Evolutionary conservation across 2,797 vertebrate species (phyloP), one percentile per base, ranked within the genome.

Genomic region (Lerista edwardsae): DNA sequence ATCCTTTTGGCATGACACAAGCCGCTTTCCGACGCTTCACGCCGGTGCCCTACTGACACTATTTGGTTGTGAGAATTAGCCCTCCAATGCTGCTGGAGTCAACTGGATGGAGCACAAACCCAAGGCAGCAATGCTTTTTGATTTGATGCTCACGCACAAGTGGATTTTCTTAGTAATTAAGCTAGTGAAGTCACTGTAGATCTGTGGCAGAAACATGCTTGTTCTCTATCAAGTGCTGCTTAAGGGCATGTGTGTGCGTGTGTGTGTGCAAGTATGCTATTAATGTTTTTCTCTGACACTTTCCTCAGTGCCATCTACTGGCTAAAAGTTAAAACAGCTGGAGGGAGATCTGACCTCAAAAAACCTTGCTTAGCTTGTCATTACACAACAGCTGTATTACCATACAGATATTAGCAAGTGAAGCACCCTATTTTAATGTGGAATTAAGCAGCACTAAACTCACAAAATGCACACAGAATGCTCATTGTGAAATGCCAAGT

Each of bases 301-400:
- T 75, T 62, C 79, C 69, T 61, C 86, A 51, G 77, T 34, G 91
- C 92, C 92, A 92, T 87, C 92, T 94, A 87, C 91, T 75, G 91
- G 90, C 62, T 85, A 82, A 34, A 2, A 0, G 11, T 55, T 1
- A 12, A 71, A 80, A 3, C 84, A 89, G 75, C 82, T 12, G 4
- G 41, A 0, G 0, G 0, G 47, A 80, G 57, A 6, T 23, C 0
- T 73, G 90, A 87, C 85, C 89, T 55, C 25, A 71, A 41, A 77
- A 11, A 51, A 86, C 62, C 87, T 88, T 59, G 79, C 86, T 75
- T 84, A 29, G 6, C 86, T 15, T 68, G 81, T 86, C 51, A 88
- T 68, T 4, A 19, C 5, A 64, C 15, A 82, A 17, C 82, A 31
- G 86, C 51, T 14, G 76, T 64, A 76, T 80, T 69, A 55, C 8